Base-by-base conservation (phyloP, 2,797 vertebrate genomes). In the Percopsis omiscomaycus region DNA sequence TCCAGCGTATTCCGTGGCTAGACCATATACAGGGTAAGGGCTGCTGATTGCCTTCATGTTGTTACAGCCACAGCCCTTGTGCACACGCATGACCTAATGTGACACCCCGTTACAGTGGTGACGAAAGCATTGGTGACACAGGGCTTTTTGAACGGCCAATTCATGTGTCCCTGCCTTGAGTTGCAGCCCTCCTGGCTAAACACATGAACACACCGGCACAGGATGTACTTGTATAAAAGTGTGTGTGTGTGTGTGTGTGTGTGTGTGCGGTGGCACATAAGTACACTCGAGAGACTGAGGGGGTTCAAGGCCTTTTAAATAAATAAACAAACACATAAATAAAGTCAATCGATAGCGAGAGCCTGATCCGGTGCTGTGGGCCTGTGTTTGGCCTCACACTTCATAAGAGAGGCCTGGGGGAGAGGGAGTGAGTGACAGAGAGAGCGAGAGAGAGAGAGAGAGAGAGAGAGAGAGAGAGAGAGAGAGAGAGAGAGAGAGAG, bases 251-350 rank as follows among this genome's bases (percentile, higher is more conserved):
- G 61, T 14, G 60, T 51, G 59, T 2, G 13, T 27, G 51, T 48
- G 61, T 29, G 58, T 44, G 62, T 47, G 49, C 15, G 55, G 50
- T 15, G 59, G 59, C 62, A 80, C 69, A 53, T 74, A 87, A 88
- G 70, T 74, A 85, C 84, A 78, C 87, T 79, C 81, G 60, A 56
- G 84, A 84, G 86, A 85, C 59, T 48, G 65, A 66, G 60, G 59
- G 16, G 69, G 69, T 81, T 85, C 77, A 72, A 56, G 80, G 71
- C 69, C 77, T 83, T 73, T 80, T 83, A 78, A 84, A 81, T 88
- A 89, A 89, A 88, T 80, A 87, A 90, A 89, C 73, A 88, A 71
- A 74, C 58, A 74, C 69, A 83, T 83, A 85, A 86, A 88, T 82
- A 78, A 88, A 80, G 64, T 74, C 59, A 85, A 91, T 89, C 84